Evolutionary conservation across 2,797 vertebrate genomes (phyloP).

Genomic region (Apodemus agrarius): DNA sequence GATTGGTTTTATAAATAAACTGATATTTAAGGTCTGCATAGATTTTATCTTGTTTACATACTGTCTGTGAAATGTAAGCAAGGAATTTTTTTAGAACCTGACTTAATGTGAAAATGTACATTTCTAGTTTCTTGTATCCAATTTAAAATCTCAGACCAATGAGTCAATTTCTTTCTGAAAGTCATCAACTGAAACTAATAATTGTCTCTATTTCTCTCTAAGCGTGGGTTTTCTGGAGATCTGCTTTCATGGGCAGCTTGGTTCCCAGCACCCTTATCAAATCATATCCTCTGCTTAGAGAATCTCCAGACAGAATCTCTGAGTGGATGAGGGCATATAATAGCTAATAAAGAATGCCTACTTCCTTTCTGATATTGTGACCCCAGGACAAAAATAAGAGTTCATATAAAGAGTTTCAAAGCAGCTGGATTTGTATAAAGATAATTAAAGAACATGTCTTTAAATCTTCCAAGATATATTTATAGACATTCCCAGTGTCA

Average conservation of each 20-base stretch:
- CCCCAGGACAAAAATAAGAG: neutral
- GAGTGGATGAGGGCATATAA: neutral
- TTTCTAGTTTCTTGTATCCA: neutral
- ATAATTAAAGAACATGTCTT: neutral
- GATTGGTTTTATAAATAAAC: constrained; percentile 29
- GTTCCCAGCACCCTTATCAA: neutral
- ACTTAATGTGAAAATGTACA: constrained; percentile 30
- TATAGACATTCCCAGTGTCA: neutral
- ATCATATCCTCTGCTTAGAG: neutral
- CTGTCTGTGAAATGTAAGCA: constrained; percentile 29
- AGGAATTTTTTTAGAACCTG: neutral
- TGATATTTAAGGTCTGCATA: neutral
- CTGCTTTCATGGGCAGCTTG: neutral
- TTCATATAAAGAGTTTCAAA: constrained; percentile 31
- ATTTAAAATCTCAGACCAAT: neutral
- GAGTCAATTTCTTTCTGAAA: neutral
- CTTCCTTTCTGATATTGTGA: neutral
- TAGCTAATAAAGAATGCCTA: neutral
- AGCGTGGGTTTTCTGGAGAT: neutral
- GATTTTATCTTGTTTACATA: constrained; percentile 4
- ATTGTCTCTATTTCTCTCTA: neutral
- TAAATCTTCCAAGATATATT: neutral
- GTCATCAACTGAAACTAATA: neutral
- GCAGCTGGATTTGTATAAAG: constrained; percentile 25
- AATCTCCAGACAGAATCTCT: neutral